Percentiles rank a stretch among this genome's conserved stretches.
phyloP scores from a whole-genome alignment of 2,888 invertebrate species.

The Drosophila affinis region DNA sequence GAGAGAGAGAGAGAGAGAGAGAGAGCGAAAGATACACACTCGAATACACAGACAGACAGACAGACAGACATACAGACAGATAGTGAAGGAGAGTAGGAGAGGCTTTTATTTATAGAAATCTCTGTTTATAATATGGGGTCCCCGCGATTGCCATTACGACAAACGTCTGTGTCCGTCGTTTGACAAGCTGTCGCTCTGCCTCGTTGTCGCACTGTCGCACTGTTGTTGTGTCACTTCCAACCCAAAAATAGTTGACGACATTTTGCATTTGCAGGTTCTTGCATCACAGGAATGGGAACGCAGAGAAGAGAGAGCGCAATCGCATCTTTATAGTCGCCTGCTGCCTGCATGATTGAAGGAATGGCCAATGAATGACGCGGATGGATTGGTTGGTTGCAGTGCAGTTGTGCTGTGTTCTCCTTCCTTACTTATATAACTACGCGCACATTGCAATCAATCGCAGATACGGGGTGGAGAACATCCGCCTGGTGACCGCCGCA shows the following conservation, averaged over 20 bases:
- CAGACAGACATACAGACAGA: constrained; percentile 1
- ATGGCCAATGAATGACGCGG: background rate
- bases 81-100: background rate
- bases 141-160: constrained; percentile 8
- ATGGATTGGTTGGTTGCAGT: background rate
- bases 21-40: background rate
- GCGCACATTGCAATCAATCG: background rate
- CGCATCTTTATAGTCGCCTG: background rate
- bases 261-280: constrained; percentile 25
- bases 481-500: constrained; percentile 1
- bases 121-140: constrained; percentile 12
- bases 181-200: constrained; percentile 3
- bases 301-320: background rate
- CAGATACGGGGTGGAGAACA: background rate
- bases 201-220: background rate
- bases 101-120: constrained; percentile 31
- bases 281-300: constrained; percentile 1
- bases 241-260: constrained; percentile 52
- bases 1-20: background rate
- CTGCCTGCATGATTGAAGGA: background rate
- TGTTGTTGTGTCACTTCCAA: constrained; percentile 18
- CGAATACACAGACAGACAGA: background rate
- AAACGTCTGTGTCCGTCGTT: background rate
- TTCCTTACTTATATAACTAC: background rate
- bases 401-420: background rate